Conservation (phyloP, 2,888 invertebrate species). For the Agriotes lineatus region DNA sequence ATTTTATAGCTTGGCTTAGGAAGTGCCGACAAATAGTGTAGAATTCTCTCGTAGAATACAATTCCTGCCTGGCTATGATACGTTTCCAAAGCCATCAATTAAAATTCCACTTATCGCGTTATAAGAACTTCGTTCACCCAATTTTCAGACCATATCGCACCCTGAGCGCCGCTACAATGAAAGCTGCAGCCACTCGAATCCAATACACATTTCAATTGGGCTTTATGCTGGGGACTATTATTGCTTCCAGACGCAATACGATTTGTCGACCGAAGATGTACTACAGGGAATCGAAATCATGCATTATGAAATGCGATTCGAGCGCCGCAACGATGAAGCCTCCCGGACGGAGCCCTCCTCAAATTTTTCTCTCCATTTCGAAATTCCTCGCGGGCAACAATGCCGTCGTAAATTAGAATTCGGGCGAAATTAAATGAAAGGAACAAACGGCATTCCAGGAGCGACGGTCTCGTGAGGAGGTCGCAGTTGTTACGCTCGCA, state of each 20-base stretch:
- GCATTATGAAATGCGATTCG: conserved; percentile 44
- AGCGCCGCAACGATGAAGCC: conserved; percentile 32
- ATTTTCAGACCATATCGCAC: background rate
- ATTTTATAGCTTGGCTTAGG: no score
- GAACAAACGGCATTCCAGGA: no score
- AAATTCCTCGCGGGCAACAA: background rate
- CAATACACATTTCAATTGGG: conserved; percentile 35
- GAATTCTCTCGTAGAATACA: no score
- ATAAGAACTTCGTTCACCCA: no score
- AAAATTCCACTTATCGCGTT: no score
- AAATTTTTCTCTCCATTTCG: background rate
- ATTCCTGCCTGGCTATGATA: no score
- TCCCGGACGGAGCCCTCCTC: background rate
- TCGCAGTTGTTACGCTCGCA: no score
- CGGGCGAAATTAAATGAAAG: no score
- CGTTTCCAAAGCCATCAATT: no score
- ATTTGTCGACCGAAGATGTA: conserved; percentile 45
- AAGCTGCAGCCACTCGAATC: conserved; percentile 30
- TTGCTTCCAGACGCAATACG: conserved; percentile 40
- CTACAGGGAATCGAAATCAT: conserved; percentile 43
- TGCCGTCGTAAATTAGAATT: background rate
- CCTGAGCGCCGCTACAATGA: conserved; percentile 2
- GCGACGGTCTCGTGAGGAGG: no score
- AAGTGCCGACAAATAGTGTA: no score
- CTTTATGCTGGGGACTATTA: conserved; percentile 33